Conservation (phyloP, 2,113 vertebrate genomes). For the Nicator chloris region DNA sequence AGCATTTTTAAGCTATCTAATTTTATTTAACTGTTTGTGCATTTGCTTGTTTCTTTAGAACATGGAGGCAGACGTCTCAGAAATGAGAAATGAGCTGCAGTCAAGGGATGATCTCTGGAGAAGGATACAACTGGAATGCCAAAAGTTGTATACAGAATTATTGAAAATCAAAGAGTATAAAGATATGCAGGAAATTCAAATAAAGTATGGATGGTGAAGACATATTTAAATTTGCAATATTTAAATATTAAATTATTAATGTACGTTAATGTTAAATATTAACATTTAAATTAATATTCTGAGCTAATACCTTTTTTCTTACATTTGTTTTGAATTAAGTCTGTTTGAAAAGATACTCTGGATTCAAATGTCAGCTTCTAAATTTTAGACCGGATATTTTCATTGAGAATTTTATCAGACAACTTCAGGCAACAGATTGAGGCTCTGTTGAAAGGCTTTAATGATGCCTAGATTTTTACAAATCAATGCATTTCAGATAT, state of each 20-base stretch:
- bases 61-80: conserved; percentile 69
- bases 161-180: conserved; percentile 56
- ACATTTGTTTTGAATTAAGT: background rate
- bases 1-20: background rate
- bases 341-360: background rate
- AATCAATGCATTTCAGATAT: background rate
- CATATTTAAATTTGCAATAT: too few relatives aligned
- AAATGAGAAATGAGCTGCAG: conserved; percentile 73
- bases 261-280: too few relatives aligned
- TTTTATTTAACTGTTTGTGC: background rate
- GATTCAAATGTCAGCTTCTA: background rate
- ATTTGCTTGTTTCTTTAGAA: conserved; percentile 63
- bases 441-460: background rate
- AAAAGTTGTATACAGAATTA: conserved; percentile 63
- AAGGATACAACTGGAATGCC: conserved; percentile 67
- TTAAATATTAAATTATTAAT: too few relatives aligned
- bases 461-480: background rate
- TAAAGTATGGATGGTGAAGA: conserved; percentile 57
- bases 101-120: conserved; percentile 67
- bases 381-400: background rate
- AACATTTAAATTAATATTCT: too few relatives aligned
- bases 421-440: background rate
- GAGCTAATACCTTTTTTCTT: background rate
- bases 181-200: conserved; percentile 39
- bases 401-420: background rate